A percentile compares a stretch with the other conserved stretches of the same genome.
These are phyloP conservation scores for Cephalopholis sonnerati DNA, from an alignment of 2,113 vertebrate genomes.

Conservation along the genomic window DNA sequence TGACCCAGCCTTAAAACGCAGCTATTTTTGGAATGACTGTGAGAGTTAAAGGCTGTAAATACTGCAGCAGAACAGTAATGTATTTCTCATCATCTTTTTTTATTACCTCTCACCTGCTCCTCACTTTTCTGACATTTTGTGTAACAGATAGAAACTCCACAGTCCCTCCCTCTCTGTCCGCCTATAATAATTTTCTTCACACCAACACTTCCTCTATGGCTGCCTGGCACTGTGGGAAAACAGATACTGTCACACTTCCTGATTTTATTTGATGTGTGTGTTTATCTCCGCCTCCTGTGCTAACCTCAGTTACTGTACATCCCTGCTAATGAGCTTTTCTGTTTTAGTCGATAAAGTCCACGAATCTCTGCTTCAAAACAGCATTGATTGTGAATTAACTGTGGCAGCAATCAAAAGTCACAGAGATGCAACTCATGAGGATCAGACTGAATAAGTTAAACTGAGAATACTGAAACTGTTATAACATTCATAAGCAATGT, in stretches of 20 bases:
- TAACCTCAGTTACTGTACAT: neutral
- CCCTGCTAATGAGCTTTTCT: neutral
- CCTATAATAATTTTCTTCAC: slow-evolving; percentile 52
- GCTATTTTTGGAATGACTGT: slow-evolving; percentile 2
- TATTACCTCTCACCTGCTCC: neutral
- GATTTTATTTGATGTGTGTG: slow-evolving; percentile 30
- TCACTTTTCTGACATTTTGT: slow-evolving; percentile 1
- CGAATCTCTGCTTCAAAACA: neutral
- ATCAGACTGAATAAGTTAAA: neutral
- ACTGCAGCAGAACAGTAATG: neutral
- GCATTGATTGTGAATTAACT: neutral
- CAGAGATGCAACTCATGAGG: neutral
- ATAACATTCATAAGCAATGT: too few species aligned
- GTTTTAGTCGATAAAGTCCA: neutral
- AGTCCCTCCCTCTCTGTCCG: neutral
- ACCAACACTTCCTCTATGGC: slow-evolving; percentile 61
- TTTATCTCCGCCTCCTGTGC: neutral
- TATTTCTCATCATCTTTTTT: neutral
- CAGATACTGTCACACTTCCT: slow-evolving; percentile 57
- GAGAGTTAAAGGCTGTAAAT: neutral
- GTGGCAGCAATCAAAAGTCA: neutral
- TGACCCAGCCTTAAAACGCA: neutral
- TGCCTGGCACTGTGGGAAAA: slow-evolving; percentile 25
- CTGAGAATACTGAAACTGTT: neutral
- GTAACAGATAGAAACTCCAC: neutral